A percentile compares a stretch with the other conserved stretches of the same genome.
Evolutionary conservation across 2,888 invertebrate species (phyloP).

Genomic region (Nycteola revayana): DNA sequence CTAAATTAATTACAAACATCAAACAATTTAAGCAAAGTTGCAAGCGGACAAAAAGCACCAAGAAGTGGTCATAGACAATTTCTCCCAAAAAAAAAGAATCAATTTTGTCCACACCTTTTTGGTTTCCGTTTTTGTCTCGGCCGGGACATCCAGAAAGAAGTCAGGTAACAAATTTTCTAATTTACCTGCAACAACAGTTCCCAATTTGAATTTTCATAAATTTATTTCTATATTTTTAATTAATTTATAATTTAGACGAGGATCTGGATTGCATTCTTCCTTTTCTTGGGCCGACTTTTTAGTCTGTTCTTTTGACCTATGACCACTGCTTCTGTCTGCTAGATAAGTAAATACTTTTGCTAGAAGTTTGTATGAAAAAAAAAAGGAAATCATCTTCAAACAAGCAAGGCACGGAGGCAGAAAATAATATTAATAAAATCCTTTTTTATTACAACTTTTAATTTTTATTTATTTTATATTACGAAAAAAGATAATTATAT

Average conservation of each 20-base stretch:
- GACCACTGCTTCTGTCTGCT: slow-evolving; percentile 25
- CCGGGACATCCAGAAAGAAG: slow-evolving; percentile 89
- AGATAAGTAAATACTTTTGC: background rate
- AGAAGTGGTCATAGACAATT: slow-evolving; percentile 45
- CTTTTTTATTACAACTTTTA: too few species aligned
- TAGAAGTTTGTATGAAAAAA: too few species aligned
- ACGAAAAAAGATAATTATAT: too few species aligned
- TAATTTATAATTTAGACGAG: slow-evolving; percentile 12
- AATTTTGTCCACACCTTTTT: slow-evolving; percentile 55
- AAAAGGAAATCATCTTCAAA: too few species aligned
- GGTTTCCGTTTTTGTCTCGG: slow-evolving; percentile 34
- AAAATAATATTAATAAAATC: too few species aligned
- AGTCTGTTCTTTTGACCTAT: slow-evolving; percentile 14
- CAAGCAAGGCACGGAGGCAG: too few species aligned
- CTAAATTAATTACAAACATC: background rate
- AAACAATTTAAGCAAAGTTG: slow-evolving; percentile 2
- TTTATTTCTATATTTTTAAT: too few species aligned
- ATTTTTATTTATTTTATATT: too few species aligned
- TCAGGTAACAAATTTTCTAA: slow-evolving; percentile 88
- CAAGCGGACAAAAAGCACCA: slow-evolving; percentile 25
- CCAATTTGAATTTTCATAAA: slow-evolving; percentile 29
- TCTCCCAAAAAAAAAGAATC: background rate
- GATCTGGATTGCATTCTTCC: slow-evolving; percentile 14
- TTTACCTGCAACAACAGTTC: slow-evolving; percentile 77
- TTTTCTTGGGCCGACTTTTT: too few species aligned